These are phyloP conservation scores for Hipparchia semele DNA, from an alignment of 2,888 invertebrate genomes.

Conservation along the genomic window DNA sequence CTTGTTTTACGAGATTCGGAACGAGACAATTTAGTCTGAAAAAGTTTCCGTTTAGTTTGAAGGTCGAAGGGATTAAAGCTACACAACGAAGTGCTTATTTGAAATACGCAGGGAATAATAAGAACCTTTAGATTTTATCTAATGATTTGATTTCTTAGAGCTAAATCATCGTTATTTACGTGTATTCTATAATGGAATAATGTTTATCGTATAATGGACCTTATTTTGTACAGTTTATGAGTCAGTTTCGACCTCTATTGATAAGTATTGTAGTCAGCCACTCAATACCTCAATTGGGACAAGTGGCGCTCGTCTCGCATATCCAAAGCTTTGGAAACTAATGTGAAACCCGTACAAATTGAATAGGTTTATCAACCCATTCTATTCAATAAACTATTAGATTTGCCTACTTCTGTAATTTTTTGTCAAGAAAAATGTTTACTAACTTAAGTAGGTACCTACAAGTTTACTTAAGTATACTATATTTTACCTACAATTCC, in stretches of 20 bases:
- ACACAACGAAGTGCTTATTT: too few species aligned
- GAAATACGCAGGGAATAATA: too few species aligned
- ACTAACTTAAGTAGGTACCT: too few species aligned
- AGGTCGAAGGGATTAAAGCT: background rate
- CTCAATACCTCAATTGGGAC: background rate
- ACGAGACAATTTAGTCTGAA: background rate
- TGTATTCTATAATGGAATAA: background rate
- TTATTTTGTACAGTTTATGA: background rate
- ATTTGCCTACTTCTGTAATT: too few species aligned
- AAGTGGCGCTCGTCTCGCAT: background rate
- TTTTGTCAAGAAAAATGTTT: too few species aligned
- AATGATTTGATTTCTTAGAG: background rate
- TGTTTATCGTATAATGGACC: background rate
- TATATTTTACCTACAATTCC: too few species aligned
- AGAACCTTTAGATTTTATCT: too few species aligned
- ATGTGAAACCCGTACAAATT: background rate
- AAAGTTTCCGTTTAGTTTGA: background rate
- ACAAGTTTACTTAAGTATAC: too few species aligned
- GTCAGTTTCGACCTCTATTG: background rate
- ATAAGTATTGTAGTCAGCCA: background rate
- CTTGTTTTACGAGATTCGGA: slow-evolving; percentile 7
- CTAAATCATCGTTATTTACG: background rate
- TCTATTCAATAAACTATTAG: background rate
- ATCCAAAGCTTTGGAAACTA: slow-evolving; percentile 2
- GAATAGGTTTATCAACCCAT: background rate